Base-by-base conservation (phyloP, 2,888 invertebrate species). In the Alloplasta piceator region DNA sequence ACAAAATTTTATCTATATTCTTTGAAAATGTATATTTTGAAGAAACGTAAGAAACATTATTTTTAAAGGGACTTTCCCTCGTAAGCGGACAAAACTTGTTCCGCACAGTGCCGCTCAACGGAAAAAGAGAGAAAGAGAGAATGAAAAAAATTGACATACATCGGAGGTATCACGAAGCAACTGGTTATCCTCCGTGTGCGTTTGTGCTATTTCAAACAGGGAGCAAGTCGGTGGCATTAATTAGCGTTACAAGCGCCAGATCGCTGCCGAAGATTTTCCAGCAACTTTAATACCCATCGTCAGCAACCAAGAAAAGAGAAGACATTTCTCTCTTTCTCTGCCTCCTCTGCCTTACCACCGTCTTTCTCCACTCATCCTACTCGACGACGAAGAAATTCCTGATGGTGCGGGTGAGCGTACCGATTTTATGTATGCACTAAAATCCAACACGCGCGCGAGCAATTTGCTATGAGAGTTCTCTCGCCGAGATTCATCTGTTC, bases 181-280 rank as follows among this genome's bases (percentile, higher is more conserved):
- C 80, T 72, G 77, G 80, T 80, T 26, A 26, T 80, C 50, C 70
- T 50, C 46, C 9, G 48, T 63, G 55, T 67, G 9, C 36, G 38
- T 39, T 41, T 48, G 66, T 41, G 14, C 14, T 70, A 61, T 67
- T 60, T 48, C 56, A 60, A 60, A 14, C 14, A 67, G 60, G 71
- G 50, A 10, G 60, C 78, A 70, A 73, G 46, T 12, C 52, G 48
- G 67, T 77, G 73, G 77, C 66, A 77, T 80, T 77, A 77, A 80
- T 80, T 73, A 77, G 68, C 77, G 61, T 67, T 77, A 39, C 72
- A 63, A 77, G 67, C 55, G n/a, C 77, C 43, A 67, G 72, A 80
- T 80, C 72, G 77, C 72, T 77, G 72, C 67, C 46, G 80, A 61
- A 80, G 80, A 80, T 80, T 80, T 80, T 80, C 76, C 50, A 64